Conservation (phyloP, 2,113 vertebrate species). For the Macrotus californicus region DNA sequence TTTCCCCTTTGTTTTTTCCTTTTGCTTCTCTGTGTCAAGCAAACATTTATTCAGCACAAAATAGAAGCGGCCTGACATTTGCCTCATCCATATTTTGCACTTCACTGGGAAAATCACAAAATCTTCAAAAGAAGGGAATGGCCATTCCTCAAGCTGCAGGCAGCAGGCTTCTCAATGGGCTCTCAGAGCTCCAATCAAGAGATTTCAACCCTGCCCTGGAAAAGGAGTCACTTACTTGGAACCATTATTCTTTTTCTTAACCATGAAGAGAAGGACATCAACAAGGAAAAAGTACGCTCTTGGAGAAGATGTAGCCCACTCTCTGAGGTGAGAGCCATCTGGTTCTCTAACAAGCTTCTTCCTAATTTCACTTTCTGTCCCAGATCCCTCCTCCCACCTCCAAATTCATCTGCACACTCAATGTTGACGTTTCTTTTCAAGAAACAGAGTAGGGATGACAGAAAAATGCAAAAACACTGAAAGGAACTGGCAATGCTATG, state of each 20-base stretch:
- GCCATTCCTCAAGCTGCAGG: background rate
- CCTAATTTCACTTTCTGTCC: background rate
- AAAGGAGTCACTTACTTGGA: background rate
- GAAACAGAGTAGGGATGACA: background rate
- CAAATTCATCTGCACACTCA: background rate
- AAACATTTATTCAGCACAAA: background rate
- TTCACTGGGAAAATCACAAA: background rate
- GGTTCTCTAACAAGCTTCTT: background rate
- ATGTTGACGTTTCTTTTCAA: background rate
- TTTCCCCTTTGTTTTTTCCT: background rate
- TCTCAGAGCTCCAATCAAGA: background rate
- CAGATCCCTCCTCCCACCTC: background rate
- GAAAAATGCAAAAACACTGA: background rate
- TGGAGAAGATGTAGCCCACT: background rate
- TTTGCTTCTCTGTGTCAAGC: background rate
- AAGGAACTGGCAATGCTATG: background rate
- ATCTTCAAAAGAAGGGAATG: background rate
- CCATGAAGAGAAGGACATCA: background rate
- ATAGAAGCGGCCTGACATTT: background rate
- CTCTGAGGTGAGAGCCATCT: background rate
- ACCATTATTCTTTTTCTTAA: background rate
- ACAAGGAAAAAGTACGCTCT: background rate
- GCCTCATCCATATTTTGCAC: background rate
- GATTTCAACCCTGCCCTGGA: background rate
- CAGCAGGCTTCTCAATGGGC: background rate